Base-by-base conservation (phyloP, 1,140 invertebrate genomes). In the Camponotus floridanus region DNA sequence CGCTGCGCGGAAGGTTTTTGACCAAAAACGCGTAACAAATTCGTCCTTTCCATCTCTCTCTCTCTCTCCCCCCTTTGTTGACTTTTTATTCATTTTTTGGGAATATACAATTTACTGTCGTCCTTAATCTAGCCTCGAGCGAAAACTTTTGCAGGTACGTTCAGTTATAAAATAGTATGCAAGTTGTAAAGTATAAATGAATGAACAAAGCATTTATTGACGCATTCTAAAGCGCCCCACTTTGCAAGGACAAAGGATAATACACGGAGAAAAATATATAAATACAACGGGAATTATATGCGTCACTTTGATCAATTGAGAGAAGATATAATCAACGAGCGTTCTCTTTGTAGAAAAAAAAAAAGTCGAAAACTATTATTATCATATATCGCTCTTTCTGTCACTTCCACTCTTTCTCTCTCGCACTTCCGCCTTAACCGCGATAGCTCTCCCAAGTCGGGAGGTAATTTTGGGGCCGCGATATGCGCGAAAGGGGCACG, bases 391-490 rank as follows among this genome's bases (percentile, higher is more conserved):
- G n/a, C 6, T 33, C n/a, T 9, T 62, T 64, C 39, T 42, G 15
- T 18, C 15, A 64, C 33, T 79, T 67, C 11, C 9, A 9, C 31
- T 36, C 26, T 65, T 78, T 51, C 59, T 13, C n/a, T 2, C n/a
- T 6, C 21, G 13, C 8, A 9, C 31, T 55, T 67, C 33, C 42
- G 13, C 8, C 45, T 67, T 21, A 26, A n/a, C 48, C 48, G 48
- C 48, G 48, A 55, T 21, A 39, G 33, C 45, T 51, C 48, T 51
- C 15, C 33, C 31, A 31, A 39, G 33, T 39, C 9, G 26, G 31
- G 13, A 62, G 57, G 6, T 59, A 76, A 26, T 39, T 70, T 85
- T 18, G 57, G n/a, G 67, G 42, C 36, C 11, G 64, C n/a, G 64
- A 76, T 80, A 21, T 15, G 51, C 73, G 48, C 15, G 48, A 15